phyloP scores from a whole-genome alignment of 2,888 invertebrate genomes.

The Drosophila neonasuta region DNA sequence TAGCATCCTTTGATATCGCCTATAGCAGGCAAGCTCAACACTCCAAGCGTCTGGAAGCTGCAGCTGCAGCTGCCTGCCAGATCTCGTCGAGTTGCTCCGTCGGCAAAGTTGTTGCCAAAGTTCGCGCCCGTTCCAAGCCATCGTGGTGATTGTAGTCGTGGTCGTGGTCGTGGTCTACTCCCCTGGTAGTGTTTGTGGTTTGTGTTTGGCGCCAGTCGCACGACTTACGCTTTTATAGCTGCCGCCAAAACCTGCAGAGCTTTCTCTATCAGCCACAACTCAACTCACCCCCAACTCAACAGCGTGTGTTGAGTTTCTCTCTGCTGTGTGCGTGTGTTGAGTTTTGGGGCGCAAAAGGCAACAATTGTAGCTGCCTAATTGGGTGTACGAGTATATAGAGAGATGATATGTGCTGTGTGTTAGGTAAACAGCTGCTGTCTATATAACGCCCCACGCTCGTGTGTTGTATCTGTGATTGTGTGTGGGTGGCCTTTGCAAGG shows the following conservation, averaged over 20 bases:
- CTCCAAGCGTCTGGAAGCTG: constrained; percentile 63
- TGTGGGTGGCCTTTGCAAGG: constrained; percentile 54
- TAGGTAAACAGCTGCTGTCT: constrained; percentile 60
- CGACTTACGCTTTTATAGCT: constrained; percentile 64
- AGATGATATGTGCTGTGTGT: constrained; percentile 22
- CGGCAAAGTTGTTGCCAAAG: constrained; percentile 69
- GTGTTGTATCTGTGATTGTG: background rate
- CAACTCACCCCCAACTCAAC: constrained; percentile 39
- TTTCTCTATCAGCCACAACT: constrained; percentile 25
- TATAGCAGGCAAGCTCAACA: constrained; percentile 47
- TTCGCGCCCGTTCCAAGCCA: constrained; percentile 60
- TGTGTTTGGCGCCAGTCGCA: constrained; percentile 70
- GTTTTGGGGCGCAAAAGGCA: constrained; percentile 50
- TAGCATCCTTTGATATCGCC: constrained; percentile 55
- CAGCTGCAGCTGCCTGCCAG: constrained; percentile 12
- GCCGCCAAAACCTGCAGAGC: constrained; percentile 54
- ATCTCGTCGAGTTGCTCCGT: constrained; percentile 40
- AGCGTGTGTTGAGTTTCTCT: constrained; percentile 52
- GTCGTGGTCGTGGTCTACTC: constrained; percentile 23
- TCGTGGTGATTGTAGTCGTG: constrained; percentile 18
- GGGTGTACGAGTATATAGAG: constrained; percentile 61
- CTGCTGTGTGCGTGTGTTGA: constrained; percentile 43
- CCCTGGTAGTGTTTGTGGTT: constrained; percentile 60
- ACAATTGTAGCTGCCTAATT: constrained; percentile 76
- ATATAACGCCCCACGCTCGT: constrained; percentile 11